A percentile compares a stretch with the other conserved stretches of the same genome.
These are phyloP conservation scores for Romanogobio albipinnatus DNA, from an alignment of 2,113 vertebrate species.

Conservation along the genomic window DNA sequence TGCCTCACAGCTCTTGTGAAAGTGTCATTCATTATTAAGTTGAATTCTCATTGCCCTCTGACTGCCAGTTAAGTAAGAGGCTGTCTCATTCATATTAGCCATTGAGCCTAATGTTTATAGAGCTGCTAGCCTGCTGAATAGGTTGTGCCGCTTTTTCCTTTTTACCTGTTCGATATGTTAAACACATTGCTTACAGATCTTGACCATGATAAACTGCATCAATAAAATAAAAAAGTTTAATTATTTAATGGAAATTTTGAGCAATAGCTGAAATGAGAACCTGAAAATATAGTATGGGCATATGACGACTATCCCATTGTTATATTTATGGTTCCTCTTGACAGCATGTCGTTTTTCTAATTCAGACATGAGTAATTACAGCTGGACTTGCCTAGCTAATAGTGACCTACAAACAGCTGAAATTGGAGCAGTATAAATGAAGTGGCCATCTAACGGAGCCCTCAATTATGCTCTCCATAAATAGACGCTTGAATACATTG, in stretches of 20 bases:
- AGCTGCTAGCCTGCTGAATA: slow-evolving; percentile 25
- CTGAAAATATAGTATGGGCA: neutral
- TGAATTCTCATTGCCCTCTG: slow-evolving; percentile 47
- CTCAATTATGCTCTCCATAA: slow-evolving; percentile 52
- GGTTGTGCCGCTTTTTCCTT: neutral
- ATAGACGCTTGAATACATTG: slow-evolving; percentile 49
- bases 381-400: slow-evolving; percentile 52
- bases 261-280: slow-evolving; percentile 25
- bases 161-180: slow-evolving; percentile 16
- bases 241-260: neutral
- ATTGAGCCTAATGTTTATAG: slow-evolving; percentile 21
- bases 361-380: slow-evolving; percentile 60
- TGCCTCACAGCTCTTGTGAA: slow-evolving; percentile 46
- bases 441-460: slow-evolving; percentile 52
- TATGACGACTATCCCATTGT: slow-evolving; percentile 29
- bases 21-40: slow-evolving; percentile 58
- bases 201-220: slow-evolving; percentile 5
- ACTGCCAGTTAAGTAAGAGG: slow-evolving; percentile 45
- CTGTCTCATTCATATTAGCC: slow-evolving; percentile 50
- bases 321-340: slow-evolving; percentile 14
- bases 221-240: neutral
- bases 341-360: slow-evolving; percentile 43
- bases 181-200: slow-evolving; percentile 26
- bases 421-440: slow-evolving; percentile 56
- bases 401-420: slow-evolving; percentile 59